Conservation (phyloP, 1,140 invertebrate genomes). For the Epicauta chinensis region DNA sequence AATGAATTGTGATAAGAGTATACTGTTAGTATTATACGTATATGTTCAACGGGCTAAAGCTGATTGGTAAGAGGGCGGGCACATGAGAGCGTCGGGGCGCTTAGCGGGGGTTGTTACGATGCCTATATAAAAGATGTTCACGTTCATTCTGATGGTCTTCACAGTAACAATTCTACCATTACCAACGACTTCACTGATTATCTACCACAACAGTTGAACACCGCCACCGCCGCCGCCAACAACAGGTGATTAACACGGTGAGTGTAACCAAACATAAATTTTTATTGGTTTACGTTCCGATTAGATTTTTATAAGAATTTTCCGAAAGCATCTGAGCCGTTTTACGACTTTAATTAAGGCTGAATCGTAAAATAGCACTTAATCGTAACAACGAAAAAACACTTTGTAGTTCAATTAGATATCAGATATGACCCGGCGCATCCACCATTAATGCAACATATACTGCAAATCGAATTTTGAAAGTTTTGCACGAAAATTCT, state of each 20-base stretch:
- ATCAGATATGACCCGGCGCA: constrained; percentile 5
- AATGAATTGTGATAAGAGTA: constrained; percentile 18
- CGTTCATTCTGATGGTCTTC: constrained; percentile 12
- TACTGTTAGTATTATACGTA: too few relatives aligned
- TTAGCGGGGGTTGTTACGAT: constrained; percentile 8
- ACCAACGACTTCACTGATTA: constrained; percentile 14
- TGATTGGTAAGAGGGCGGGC: constrained; percentile 19
- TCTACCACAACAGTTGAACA: not conserved
- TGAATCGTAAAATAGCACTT: too few relatives aligned
- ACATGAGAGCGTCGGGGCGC: constrained; percentile 14
- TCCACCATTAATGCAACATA: constrained; percentile 6
- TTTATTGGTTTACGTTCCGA: too few relatives aligned
- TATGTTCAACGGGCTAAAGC: constrained; percentile 15
- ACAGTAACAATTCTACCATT: constrained; percentile 17
- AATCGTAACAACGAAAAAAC: too few relatives aligned
- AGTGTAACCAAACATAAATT: not conserved
- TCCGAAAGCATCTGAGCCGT: too few relatives aligned
- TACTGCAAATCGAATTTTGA: too few relatives aligned
- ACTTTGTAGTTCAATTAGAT: too few relatives aligned
- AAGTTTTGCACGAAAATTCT: too few relatives aligned
- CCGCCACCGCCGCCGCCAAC: not conserved
- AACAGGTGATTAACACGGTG: constrained; percentile 18
- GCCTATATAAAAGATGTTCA: constrained; percentile 22
- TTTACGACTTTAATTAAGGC: too few relatives aligned
- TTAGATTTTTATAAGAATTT: too few relatives aligned